Percentiles rank a stretch among this genome's conserved stretches.
phyloP scores from a whole-genome alignment of 2,797 vertebrate genomes.

The Taenioides sp. region DNA sequence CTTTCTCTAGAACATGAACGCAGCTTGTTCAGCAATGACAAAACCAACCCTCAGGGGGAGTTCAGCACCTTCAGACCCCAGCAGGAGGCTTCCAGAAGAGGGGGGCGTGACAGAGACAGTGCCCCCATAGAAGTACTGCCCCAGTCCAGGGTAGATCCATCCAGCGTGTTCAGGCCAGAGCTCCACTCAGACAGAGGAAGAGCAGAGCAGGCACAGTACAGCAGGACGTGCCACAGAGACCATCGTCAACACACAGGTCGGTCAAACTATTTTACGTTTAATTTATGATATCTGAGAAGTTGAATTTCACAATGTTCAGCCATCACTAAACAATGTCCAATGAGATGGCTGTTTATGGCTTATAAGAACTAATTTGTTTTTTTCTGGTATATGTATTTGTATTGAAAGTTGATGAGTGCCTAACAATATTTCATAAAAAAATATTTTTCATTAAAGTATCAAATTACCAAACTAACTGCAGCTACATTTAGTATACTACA shows the following conservation, averaged over 20 bases:
- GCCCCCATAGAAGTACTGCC: constrained; percentile 50
- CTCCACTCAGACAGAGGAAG: constrained; percentile 58
- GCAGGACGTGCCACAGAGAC: constrained; percentile 50
- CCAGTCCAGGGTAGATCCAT: constrained; percentile 61
- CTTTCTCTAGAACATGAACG: too few species aligned
- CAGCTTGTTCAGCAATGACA: constrained; percentile 40
- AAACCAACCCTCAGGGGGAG: constrained; percentile 38
- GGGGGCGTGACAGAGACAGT: constrained; percentile 51
- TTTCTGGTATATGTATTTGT: not conserved
- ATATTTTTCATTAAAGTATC: too few species aligned
- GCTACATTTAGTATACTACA: too few species aligned
- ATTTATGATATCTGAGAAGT: not conserved
- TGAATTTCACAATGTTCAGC: not conserved
- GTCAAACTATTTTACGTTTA: not conserved
- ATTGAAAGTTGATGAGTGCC: not conserved
- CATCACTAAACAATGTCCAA: not conserved
- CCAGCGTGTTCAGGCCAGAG: constrained; percentile 62
- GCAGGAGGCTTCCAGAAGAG: constrained; percentile 65
- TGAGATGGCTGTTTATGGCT: not conserved
- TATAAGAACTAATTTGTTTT: not conserved
- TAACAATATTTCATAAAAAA: not conserved
- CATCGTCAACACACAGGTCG: constrained; percentile 69
- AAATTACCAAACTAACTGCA: too few species aligned
- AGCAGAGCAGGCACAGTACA: constrained; percentile 39
- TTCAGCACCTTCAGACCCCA: constrained; percentile 78